Base-by-base conservation (phyloP, 64 coral and sea anemone species). In the Montipora efflorescens region DNA sequence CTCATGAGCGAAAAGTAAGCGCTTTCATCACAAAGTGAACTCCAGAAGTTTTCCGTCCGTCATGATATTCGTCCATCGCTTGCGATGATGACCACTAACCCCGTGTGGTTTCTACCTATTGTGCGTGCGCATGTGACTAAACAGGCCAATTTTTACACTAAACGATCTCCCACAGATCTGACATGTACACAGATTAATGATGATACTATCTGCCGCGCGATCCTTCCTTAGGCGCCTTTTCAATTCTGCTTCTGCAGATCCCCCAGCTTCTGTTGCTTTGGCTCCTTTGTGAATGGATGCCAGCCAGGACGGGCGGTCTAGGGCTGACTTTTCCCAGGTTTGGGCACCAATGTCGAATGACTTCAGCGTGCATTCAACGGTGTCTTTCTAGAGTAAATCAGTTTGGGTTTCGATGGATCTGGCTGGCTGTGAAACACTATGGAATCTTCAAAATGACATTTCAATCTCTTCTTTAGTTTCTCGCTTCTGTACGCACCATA, bases 251-350 rank as follows among this genome's bases (percentile, higher is more conserved):
- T 79, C 18, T 18, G 18, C 45, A 20, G 25, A 18, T 20, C 77
- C 1, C 77, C 45, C 45, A 43, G 23, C 79, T 48, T 9, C 79
- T n/a, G 9, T 10, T 81, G 48, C 23, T 48, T 81, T 81, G 79
- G 79, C 79, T 48, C 79, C 79, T 81, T 81, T 81, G 23, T 81
- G 23, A 48, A 81, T 22, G 15, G 73, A 62, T 88, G 59, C 14
- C 36, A 67, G 66, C 87, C 87, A 89, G 48, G 12, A 16, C 16
- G 69, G 0, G n/a, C 10, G 45, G 47, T 89, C 87, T 75, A 18
- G 16, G n/a, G 87, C 87, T 19, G 75, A 71, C 3, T 89, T 48
- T 77, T 89, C 87, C 69, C 71, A 77, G 69, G 45, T 77, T 16
- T 43, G 46, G 36, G 62, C 16, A 62, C 79, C 19, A 22, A 82